A percentile compares a stretch with the other conserved stretches of the same genome.
These are phyloP conservation scores for Nothobranchius furzeri DNA, from an alignment of 2,113 vertebrate species.

Conservation along the genomic window DNA sequence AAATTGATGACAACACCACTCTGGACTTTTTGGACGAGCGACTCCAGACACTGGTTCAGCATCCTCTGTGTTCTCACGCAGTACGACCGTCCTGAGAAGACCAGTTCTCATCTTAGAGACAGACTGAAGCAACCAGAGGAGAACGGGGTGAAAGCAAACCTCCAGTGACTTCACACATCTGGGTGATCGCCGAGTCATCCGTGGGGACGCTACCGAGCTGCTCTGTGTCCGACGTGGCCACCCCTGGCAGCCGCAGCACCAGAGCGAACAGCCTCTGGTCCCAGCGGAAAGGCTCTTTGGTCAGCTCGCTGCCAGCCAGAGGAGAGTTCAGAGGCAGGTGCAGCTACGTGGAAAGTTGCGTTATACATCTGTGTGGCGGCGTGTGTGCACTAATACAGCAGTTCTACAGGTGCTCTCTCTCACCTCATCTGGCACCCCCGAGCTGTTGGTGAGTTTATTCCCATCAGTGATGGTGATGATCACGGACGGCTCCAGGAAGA, in stretches of 20 bases:
- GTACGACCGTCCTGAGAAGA: constrained; percentile 88
- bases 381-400: not conserved
- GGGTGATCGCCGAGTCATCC: constrained; percentile 95
- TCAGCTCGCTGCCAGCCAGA: constrained; percentile 96
- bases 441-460: constrained; percentile 94
- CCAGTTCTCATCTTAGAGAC: no score
- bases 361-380: no score
- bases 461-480: constrained; percentile 98
- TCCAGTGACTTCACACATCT: constrained; percentile 99
- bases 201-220: constrained; percentile 95
- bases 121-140: not conserved
- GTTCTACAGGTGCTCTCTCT: constrained; percentile 40
- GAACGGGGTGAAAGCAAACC: constrained; percentile 72
- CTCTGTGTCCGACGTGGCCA: constrained; percentile 88
- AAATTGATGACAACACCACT: constrained; percentile 97
- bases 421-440: constrained; percentile 96
- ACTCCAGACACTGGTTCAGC: constrained; percentile 97
- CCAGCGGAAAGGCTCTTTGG: constrained; percentile 99
- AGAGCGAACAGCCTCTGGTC: constrained; percentile 97
- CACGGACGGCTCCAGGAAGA: constrained; percentile 97
- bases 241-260: constrained; percentile 92
- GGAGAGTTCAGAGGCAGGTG: constrained; percentile 87
- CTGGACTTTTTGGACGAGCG: constrained; percentile 95
- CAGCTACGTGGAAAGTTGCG: constrained; percentile 35
- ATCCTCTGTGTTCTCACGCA: constrained; percentile 95